Evolutionary conservation across 2,888 invertebrate genomes (phyloP), one percentile per base, ranked within the genome.

Genomic region (Epistrophe grossulariae): DNA sequence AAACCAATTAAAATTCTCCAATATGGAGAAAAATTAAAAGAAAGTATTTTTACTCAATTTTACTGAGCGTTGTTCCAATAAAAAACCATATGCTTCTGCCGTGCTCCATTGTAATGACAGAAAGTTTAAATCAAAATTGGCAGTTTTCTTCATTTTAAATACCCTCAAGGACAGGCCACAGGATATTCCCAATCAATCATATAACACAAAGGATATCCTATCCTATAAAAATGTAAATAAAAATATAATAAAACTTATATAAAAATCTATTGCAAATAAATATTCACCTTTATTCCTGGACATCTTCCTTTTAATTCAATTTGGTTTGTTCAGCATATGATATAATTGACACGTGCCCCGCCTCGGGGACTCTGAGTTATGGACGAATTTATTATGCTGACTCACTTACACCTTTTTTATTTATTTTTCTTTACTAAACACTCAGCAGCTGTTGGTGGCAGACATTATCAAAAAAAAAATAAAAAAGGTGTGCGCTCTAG

Each of bases 371-470:
- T 6, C 17, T 0, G 2, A 9, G 0, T 15, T 48, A 17, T 17
- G n/a, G 17, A 4, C 9, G 48, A 17, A n/a, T 28, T 28, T 28
- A 31, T 57, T 35, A 11, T n/a, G 59, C 35, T 35, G n/a, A 59
- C 24, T 59, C 59, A 59, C 9, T 48, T 48, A 17, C 59, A 38
- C 59, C 35, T 59, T 59, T 59, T 38, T n/a, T 19, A 17, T 50
- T 19, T 19, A 55, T 31, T n/a, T n/a, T 59, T n/a, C 38, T 38
- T 24, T 6, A 17, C n/a, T 17, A 6, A n/a, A 59, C 35, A 38
- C 35, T 59, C 11, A 11, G 59, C 59, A 59, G 59, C 59, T 59
- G 59, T 59, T 38, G 17, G 11, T 35, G 57, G 17, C 57, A 57
- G 35, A 59, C 35, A 59, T 59, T 11, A 11, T 38, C 11, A 55